Evolutionary conservation across 2,797 vertebrate species (phyloP).

Genomic region (Champsocephalus gunnari): DNA sequence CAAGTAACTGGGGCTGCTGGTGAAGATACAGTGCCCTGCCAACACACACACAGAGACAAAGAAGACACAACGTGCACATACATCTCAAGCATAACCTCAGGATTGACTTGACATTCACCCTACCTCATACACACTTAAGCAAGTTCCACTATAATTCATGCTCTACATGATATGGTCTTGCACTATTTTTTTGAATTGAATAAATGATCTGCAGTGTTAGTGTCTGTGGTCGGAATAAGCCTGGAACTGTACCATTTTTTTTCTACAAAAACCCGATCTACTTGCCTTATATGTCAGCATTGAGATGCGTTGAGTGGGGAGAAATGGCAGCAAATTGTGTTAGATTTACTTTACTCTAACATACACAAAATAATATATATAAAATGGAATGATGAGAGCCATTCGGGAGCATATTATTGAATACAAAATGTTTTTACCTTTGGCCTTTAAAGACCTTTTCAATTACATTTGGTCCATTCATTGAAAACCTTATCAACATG

Average conservation of each 20-base stretch:
- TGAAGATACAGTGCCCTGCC: conserved; percentile 75
- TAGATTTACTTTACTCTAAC: neutral
- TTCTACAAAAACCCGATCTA: neutral
- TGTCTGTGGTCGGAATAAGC: neutral
- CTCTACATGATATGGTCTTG: neutral
- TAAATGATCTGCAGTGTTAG: neutral
- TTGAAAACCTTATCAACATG: no score
- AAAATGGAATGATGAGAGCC: no score
- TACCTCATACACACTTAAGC: neutral
- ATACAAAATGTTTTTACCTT: no score
- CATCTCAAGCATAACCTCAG: conserved; percentile 42
- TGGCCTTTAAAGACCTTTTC: no score
- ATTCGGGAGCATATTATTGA: no score
- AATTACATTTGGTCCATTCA: no score
- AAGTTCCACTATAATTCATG: neutral
- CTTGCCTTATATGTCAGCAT: neutral
- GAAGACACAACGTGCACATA: conserved; percentile 45
- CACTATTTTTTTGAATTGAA: neutral
- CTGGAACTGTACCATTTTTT: neutral
- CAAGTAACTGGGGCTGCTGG: conserved; percentile 73
- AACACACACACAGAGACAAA: conserved; percentile 32
- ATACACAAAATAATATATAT: neutral
- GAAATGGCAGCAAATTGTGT: neutral
- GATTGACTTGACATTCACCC: conserved; percentile 33
- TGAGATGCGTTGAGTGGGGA: neutral